phyloP scores from a whole-genome alignment of 37 sponge, comb jelly and placozoan genomes.

The Ianthella basta region DNA sequence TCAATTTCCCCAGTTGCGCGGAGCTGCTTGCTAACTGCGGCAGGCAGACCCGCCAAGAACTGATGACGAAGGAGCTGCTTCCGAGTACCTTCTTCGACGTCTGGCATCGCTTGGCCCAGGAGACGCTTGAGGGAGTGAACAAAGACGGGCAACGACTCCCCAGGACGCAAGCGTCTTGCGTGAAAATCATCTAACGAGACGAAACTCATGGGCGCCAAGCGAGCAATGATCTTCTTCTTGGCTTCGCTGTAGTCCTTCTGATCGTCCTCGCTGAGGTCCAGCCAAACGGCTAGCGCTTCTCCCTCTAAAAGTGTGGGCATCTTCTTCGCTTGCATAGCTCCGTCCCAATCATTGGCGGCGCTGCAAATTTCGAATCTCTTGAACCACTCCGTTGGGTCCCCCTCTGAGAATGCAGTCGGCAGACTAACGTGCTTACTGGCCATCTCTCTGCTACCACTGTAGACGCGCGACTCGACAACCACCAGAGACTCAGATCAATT shows the following conservation, averaged over 20 bases:
- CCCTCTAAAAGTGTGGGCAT: conserved; percentile 34
- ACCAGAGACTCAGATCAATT: conserved; percentile 5
- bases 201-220: conserved; percentile 27
- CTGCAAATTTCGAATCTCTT: conserved; percentile 28
- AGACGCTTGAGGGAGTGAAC: conserved; percentile 49
- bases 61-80: conserved; percentile 55
- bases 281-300: conserved; percentile 26
- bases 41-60: conserved; percentile 53
- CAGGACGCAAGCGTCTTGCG: conserved; percentile 28
- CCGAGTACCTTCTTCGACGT: conserved; percentile 28
- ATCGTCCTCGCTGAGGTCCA: conserved; percentile 34
- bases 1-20: conserved; percentile 37
- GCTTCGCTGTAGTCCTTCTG: conserved; percentile 1
- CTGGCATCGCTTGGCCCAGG: conserved; percentile 68
- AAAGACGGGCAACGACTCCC: conserved; percentile 52
- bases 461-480: background rate
- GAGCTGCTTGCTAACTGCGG: conserved; percentile 32
- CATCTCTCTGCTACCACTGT: conserved; percentile 23
- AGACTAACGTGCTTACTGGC: conserved; percentile 18
- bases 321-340: conserved; percentile 20
- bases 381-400: conserved; percentile 32
- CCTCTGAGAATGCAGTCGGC: conserved; percentile 2
- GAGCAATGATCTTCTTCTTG: conserved; percentile 22
- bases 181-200: conserved; percentile 50
- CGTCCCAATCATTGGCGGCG: conserved; percentile 18